Percentiles rank a stretch among this genome's conserved stretches.
These are phyloP conservation scores for Gymnothorax reevesii DNA, from an alignment of 2,797 vertebrate genomes.

Conservation along the genomic window DNA sequence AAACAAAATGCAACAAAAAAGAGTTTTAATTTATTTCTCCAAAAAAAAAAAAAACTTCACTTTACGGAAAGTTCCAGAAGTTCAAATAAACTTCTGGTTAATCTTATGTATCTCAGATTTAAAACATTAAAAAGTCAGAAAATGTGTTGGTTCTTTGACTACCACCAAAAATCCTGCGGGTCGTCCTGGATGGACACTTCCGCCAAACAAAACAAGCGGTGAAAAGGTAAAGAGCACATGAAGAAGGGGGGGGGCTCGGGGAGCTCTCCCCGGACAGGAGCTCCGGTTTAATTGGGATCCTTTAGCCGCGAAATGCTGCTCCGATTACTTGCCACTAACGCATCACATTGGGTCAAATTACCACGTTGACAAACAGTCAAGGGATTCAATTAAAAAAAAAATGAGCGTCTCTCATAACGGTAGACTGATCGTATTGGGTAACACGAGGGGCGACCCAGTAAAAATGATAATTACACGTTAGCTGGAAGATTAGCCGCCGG, in stretches of 20 bases:
- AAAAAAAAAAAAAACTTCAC: not conserved
- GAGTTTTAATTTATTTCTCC: not conserved
- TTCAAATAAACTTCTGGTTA: not conserved
- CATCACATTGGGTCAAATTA: constrained; percentile 76
- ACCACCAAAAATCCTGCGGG: not conserved
- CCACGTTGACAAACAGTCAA: constrained; percentile 75
- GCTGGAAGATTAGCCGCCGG: constrained; percentile 58
- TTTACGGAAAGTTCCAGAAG: not conserved
- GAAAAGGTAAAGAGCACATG: constrained; percentile 38
- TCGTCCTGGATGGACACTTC: not conserved
- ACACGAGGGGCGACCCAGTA: constrained; percentile 59
- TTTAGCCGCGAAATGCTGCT: constrained; percentile 70
- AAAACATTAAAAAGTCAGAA: not conserved
- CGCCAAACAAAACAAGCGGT: constrained; percentile 48
- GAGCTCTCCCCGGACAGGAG: constrained; percentile 72
- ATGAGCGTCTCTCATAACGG: constrained; percentile 58
- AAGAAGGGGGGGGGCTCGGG: constrained; percentile 49
- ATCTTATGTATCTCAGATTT: not conserved
- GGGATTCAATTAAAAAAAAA: constrained; percentile 78
- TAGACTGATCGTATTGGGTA: constrained; percentile 59
- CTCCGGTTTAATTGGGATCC: constrained; percentile 73
- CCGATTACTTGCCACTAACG: constrained; percentile 71
- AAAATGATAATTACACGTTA: constrained; percentile 64
- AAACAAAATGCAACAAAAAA: not conserved
- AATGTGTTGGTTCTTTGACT: not conserved